Percentiles rank a stretch among this genome's conserved stretches.
Conservation (phyloP, 2,888 invertebrate species). For the Hypselothyrea guttata region DNA sequence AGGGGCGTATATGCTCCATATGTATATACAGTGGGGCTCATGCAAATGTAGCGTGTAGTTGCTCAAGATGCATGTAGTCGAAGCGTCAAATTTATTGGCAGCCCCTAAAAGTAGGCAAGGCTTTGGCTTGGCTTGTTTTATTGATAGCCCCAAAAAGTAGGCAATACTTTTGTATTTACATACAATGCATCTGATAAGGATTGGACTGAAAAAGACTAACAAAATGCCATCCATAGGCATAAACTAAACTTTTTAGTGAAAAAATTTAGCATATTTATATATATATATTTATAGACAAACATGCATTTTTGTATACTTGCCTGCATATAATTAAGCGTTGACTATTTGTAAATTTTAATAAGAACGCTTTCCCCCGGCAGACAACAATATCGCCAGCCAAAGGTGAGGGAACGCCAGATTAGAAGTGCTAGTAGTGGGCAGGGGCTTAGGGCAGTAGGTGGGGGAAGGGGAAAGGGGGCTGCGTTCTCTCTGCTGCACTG, state of each 20-base stretch:
- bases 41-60: conserved; percentile 36
- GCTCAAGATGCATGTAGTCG: conserved; percentile 35
- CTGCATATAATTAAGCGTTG: conserved; percentile 61
- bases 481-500: conserved; percentile 37
- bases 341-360: conserved; percentile 76
- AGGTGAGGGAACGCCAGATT: not conserved
- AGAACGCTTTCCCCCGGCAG: conserved; percentile 45
- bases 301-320: conserved; percentile 3
- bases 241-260: too few relatives aligned
- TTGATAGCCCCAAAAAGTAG: too few relatives aligned
- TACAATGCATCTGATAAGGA: too few relatives aligned
- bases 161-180: too few relatives aligned
- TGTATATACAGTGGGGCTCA: conserved; percentile 15
- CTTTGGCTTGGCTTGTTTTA: too few relatives aligned
- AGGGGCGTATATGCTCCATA: too few relatives aligned
- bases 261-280: too few relatives aligned
- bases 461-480: not conserved
- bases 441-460: not conserved
- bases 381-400: conserved; percentile 12
- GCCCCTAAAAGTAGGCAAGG: conserved; percentile 55
- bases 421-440: too few relatives aligned
- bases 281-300: too few relatives aligned
- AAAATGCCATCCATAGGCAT: not conserved
- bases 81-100: conserved; percentile 56
- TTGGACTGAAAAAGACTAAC: too few relatives aligned